A percentile compares a stretch with the other conserved stretches of the same genome.
Conservation (phyloP, 2,888 invertebrate genomes). For the Acanthopleura granulata region DNA sequence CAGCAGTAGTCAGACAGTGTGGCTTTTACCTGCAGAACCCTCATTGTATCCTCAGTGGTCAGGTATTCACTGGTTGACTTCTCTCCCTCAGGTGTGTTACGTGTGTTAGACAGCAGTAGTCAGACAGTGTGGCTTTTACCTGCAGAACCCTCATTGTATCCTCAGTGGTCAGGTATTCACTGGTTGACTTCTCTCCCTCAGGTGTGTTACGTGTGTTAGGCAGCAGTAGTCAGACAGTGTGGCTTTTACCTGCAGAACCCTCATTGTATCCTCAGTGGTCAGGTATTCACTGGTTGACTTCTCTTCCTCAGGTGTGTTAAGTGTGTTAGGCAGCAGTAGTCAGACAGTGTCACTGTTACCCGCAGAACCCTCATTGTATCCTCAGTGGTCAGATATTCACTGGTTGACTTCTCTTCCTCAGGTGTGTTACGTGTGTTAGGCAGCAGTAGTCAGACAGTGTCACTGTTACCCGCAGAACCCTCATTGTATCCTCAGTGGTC, state of each 20-base stretch:
- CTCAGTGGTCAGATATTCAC: not conserved
- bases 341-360: not conserved
- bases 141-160: not conserved
- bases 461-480: not conserved
- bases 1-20: not conserved
- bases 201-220: not conserved
- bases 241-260: not conserved
- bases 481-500: not conserved
- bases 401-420: not conserved
- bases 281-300: not conserved
- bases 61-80: not conserved
- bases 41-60: not conserved
- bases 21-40: not conserved
- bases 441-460: not conserved
- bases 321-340: not conserved
- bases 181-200: not conserved
- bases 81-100: not conserved
- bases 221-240: not conserved
- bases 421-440: not conserved
- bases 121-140: not conserved
- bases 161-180: slow-evolving; percentile 3
- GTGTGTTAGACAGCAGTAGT: not conserved
- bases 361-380: not conserved
- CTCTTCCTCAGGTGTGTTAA: not conserved
- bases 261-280: not conserved